Evolutionary conservation across 2,888 invertebrate genomes (phyloP).

Genomic region (Eurois occulta): DNA sequence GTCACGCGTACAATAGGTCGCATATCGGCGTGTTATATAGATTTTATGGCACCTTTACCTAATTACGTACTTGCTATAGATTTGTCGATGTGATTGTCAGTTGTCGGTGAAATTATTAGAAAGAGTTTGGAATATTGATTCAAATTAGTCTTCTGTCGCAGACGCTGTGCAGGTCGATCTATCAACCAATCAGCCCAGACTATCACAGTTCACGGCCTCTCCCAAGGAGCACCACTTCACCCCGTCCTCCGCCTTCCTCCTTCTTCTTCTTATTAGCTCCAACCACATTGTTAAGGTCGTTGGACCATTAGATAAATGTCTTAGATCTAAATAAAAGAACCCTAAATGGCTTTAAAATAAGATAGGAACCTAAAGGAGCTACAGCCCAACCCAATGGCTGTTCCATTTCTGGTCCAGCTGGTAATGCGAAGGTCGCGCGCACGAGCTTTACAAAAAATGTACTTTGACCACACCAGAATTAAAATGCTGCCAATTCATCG

Average conservation of each 20-base stretch:
- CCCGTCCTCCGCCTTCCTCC: not conserved
- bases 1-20: constrained; percentile 22
- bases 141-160: not conserved
- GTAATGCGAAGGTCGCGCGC: not conserved
- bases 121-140: not conserved
- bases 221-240: no score
- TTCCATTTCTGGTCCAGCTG: not conserved
- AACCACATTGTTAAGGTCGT: not conserved
- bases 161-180: not conserved
- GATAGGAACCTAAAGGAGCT: not conserved
- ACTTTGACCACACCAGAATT: constrained; percentile 1
- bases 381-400: not conserved
- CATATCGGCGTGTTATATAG: not conserved
- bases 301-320: not conserved
- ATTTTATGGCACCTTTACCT: not conserved
- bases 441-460: not conserved
- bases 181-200: not conserved
- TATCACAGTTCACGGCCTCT: not conserved
- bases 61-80: not conserved
- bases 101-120: not conserved
- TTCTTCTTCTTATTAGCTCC: no score
- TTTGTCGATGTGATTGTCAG: not conserved
- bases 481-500: constrained; percentile 28
- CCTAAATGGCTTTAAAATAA: not conserved
- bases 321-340: not conserved